Evolutionary conservation across 2,797 vertebrate genomes (phyloP), one percentile per base, ranked within the genome.

Genomic region (Pseudomugil gertrudae): DNA sequence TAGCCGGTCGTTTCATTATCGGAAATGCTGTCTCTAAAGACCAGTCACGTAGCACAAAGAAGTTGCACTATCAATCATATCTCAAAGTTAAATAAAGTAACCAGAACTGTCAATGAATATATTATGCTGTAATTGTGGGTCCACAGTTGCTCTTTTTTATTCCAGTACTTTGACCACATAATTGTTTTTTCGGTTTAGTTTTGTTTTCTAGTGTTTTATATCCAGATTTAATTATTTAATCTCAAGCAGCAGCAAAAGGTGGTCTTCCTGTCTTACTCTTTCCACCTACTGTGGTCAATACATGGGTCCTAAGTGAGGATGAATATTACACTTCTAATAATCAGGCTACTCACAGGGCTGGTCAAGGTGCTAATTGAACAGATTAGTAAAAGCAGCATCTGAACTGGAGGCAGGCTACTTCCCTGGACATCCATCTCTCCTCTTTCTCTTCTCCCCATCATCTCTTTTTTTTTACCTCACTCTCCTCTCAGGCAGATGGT

Each of bases 311-410:
- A 91, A 91, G 90, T 90, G 89, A 84, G 91, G 92, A 92, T 95
- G 95, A 96, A 95, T 95, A 96, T 95, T 95, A 95, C 94, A 92
- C 95, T 94, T 95, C 96, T 98, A 95, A 97, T 95, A 95, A 97
- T 96, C 96, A 94, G 95, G 93, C 95, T 91, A 94, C 95, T 97
- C 94, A 95, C 95, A 93, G 96, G 91, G 94, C 94, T 95, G 97
- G 96, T 98, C 97, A 96, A 95, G 95, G 96, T 97, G 97, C 95
- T 98, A 99, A 99, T 99, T 98, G 96, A 98, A 96, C 95, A 98
- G 95, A 98, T 98, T 98, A 99, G 96, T 96, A 93, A 94, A 94
- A 80, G 78, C 90, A 85, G 78, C 74, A 77, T 87, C 84, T 82
- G 78, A 87, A 84, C 81, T 84, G 69, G 83, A 87, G 83, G 74